Evolutionary conservation across 2,888 invertebrate genomes (phyloP).

Genomic region (Harmothoe impar): DNA sequence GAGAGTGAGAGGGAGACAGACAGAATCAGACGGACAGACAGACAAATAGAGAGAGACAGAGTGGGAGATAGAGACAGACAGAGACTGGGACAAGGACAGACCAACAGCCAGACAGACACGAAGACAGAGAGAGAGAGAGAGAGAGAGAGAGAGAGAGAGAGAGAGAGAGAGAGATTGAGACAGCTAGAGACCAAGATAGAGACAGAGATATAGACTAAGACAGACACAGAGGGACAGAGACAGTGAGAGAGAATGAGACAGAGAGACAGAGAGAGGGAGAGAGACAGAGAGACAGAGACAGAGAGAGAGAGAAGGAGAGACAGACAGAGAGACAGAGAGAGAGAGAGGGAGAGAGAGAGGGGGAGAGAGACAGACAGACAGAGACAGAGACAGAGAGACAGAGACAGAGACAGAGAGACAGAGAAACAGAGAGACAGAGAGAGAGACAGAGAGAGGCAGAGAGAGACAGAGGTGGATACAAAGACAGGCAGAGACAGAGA

Average conservation of each 20-base stretch:
- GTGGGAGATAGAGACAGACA: not conserved
- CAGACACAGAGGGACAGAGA: not conserved
- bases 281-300: not conserved
- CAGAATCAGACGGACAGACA: not conserved
- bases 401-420: not conserved
- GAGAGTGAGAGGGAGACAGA: no score
- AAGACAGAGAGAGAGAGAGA: not conserved
- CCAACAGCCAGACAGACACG: not conserved
- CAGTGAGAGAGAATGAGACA: not conserved
- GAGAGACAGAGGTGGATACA: no score
- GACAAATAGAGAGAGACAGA: not conserved
- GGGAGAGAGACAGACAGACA: not conserved
- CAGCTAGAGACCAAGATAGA: not conserved
- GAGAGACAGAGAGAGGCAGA: not conserved
- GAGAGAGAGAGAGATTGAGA: not conserved
- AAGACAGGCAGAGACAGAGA: no score
- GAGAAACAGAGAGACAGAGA: not conserved
- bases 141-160: not conserved
- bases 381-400: not conserved
- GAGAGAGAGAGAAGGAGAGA: not conserved
- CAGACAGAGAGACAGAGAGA: not conserved
- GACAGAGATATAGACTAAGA: not conserved
- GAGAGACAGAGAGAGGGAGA: not conserved
- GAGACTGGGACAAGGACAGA: not conserved
- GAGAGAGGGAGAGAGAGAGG: conserved; percentile 11